phyloP scores from a whole-genome alignment of 2,113 vertebrate genomes.

The Pollachius pollachius region DNA sequence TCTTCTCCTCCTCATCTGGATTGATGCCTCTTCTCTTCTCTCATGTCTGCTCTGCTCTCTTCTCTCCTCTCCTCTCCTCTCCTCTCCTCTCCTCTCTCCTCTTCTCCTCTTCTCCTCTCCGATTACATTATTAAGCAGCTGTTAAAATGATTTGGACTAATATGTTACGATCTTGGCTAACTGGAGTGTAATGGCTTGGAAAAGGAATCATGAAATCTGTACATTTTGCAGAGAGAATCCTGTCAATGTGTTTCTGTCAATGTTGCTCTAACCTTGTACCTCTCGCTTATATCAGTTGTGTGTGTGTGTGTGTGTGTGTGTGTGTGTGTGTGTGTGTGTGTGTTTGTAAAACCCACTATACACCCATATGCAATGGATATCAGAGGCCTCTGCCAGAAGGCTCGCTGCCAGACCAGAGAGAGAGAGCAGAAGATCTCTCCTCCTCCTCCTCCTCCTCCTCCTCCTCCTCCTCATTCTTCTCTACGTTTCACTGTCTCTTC shows the following conservation, averaged over 20 bases:
- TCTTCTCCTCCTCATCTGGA: no score
- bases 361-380: conserved; percentile 56
- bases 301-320: conserved; percentile 1
- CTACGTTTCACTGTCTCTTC: conserved; percentile 12
- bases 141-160: conserved; percentile 60
- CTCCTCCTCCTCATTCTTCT: conserved; percentile 29
- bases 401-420: conserved; percentile 49
- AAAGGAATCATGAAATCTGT: conserved; percentile 19
- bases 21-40: not conserved
- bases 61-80: not conserved
- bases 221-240: conserved; percentile 30
- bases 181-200: conserved; percentile 24
- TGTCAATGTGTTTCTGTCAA: conserved; percentile 30
- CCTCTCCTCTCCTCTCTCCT: not conserved
- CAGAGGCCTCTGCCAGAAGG: conserved; percentile 49
- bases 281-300: not conserved
- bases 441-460: conserved; percentile 23
- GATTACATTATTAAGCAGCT: conserved; percentile 60
- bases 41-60: not conserved
- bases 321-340: conserved; percentile 7
- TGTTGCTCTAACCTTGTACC: conserved; percentile 41
- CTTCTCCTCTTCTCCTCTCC: conserved; percentile 16
- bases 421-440: conserved; percentile 34
- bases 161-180: conserved; percentile 36
- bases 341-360: conserved; percentile 17